phyloP scores from a whole-genome alignment of 92 coral and sea anemone genomes.

The Epizoanthus fatuus region DNA sequence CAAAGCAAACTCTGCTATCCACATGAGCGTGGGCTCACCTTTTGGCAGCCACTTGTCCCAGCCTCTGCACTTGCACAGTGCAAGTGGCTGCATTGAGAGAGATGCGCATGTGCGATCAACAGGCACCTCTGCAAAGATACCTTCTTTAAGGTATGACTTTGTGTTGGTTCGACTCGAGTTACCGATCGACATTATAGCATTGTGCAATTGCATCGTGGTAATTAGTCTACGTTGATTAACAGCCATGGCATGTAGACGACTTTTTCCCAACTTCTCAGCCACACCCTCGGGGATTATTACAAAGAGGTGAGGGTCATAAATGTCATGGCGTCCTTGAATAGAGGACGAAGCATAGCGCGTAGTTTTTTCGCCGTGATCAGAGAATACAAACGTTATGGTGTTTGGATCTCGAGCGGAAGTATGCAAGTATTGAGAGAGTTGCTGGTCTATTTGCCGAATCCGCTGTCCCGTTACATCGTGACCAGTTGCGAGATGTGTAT shows the following conservation, averaged over 20 bases:
- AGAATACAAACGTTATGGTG: slow-evolving; percentile 68
- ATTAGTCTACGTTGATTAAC: slow-evolving; percentile 61
- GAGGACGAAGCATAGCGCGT: slow-evolving; percentile 59
- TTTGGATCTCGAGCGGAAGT: slow-evolving; percentile 40
- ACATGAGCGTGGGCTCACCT: slow-evolving; percentile 50
- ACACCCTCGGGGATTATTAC: slow-evolving; percentile 69
- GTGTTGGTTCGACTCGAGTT: slow-evolving; percentile 7
- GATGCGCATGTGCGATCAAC: slow-evolving; percentile 58
- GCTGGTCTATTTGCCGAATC: slow-evolving; percentile 61
- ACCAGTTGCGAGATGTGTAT: slow-evolving; percentile 91
- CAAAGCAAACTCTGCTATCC: slow-evolving; percentile 81
- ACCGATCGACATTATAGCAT: slow-evolving; percentile 53
- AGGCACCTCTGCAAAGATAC: slow-evolving; percentile 65
- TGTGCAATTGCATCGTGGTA: slow-evolving; percentile 55
- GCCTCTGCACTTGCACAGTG: slow-evolving; percentile 67
- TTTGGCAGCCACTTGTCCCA: slow-evolving; percentile 62
- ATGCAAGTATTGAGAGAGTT: slow-evolving; percentile 9
- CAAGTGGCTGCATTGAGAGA: slow-evolving; percentile 14
- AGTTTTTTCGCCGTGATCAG: slow-evolving; percentile 81
- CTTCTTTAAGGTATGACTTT: slow-evolving; percentile 42
- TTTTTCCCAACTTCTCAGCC: slow-evolving; percentile 54
- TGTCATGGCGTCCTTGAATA: slow-evolving; percentile 60
- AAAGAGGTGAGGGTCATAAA: slow-evolving; percentile 65
- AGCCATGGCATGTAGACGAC: slow-evolving; percentile 47
- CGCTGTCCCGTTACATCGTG: slow-evolving; percentile 92